A percentile compares a stretch with the other conserved stretches of the same genome.
Conservation (phyloP, 2,888 invertebrate species). For the Rotaria socialis region DNA sequence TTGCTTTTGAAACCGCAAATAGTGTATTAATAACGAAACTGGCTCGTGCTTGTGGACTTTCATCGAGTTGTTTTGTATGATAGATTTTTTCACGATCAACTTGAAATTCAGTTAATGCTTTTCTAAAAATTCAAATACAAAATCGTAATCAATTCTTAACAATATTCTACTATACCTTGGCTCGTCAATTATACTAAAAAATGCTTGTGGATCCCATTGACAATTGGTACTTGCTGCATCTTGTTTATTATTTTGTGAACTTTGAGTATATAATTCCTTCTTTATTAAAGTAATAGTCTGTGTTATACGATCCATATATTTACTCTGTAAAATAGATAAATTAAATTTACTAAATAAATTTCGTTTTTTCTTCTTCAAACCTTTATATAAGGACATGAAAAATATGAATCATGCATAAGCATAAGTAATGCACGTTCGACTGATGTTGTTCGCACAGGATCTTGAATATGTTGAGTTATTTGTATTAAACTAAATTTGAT, state of each 20-base stretch:
- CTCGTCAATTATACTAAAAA: not conserved
- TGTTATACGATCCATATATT: slow-evolving; percentile 10
- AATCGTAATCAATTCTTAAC: not conserved
- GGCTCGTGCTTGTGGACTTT: slow-evolving; percentile 23
- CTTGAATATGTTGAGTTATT: slow-evolving; percentile 5
- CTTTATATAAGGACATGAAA: slow-evolving; percentile 29
- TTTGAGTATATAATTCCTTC: slow-evolving; percentile 22
- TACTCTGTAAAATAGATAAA: not conserved
- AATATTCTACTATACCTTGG: not conserved
- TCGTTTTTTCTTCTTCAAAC: not conserved
- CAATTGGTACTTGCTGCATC: not conserved
- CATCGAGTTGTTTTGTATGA: slow-evolving; percentile 33
- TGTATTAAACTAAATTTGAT: slow-evolving; percentile 4
- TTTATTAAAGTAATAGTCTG: slow-evolving; percentile 13
- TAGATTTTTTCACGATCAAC: not conserved
- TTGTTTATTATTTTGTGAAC: slow-evolving; percentile 33
- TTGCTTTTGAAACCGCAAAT: slow-evolving; percentile 1
- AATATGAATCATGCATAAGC: slow-evolving; percentile 35
- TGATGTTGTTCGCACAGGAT: slow-evolving; percentile 17
- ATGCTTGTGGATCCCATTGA: not conserved
- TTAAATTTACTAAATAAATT: not conserved
- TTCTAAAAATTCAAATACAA: not conserved
- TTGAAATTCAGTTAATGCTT: slow-evolving; percentile 26
- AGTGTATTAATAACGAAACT: slow-evolving; percentile 24
- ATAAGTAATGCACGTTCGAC: slow-evolving; percentile 25